Base-by-base conservation (phyloP, 2,113 vertebrate species). In the Apteryx mantelli region DNA sequence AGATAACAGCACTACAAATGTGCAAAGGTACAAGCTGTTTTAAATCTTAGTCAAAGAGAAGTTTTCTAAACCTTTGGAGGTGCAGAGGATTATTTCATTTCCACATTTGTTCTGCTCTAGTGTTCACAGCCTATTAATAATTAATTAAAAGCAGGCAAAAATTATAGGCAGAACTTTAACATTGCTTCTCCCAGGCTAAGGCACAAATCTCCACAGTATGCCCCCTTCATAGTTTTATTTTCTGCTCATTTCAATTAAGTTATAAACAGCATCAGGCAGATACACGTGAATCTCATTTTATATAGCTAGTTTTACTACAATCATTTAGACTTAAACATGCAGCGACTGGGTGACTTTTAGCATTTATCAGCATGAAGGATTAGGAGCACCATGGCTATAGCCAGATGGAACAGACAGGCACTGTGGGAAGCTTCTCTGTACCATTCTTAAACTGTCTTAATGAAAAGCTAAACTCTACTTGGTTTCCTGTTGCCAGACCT, bases 301-400 rank as follows among this genome's bases (percentile, higher is more conserved):
- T 53, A 55, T n/a, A 77, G 55, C 2, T 9, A 84, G 34, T 68
- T 26, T 85, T 68, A 44, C 7, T 36, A 28, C 17, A 55, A 17
- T 44, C 4, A 71, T 58, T 94, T 70, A 21, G 69, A 86, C 53
- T 75, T 42, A 82, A 78, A 86, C 82, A 42, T 7, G 34, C 40
- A 75, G 70, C 68, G 34, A 73, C 13, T 0, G 2, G 20, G 71
- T 78, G 86, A 96, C 69, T 96, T 63, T 13, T 25, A 73, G 13
- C 40, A 65, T 91, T 85, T 76, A 82, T 92, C 86, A 85, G 77
- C 92, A 70, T 36, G 78, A 92, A 61, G 26, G 74, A 94, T 91
- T 93, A 91, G 82, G 25, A 91, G 30, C 13, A 75, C n/a, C 15
- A 46, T 19, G 28, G 46, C 46, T 87, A 6, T 3, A 84, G 80